Base-by-base conservation (phyloP, 2,113 vertebrate genomes). In the Neofelis nebulosa region DNA sequence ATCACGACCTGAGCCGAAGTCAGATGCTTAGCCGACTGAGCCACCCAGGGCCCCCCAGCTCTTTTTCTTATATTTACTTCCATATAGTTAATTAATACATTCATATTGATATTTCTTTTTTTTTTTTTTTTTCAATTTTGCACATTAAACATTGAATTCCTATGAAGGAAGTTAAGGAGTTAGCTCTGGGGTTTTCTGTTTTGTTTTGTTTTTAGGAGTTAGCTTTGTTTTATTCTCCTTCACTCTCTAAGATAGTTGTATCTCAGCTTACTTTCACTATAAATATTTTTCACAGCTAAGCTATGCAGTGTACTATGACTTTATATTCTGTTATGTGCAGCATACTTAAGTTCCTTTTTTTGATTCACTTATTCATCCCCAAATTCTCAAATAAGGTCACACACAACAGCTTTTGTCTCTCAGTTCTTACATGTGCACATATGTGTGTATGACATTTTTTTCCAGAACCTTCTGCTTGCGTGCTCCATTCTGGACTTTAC, bases 111-210 rank as follows among this genome's bases (percentile, higher is more conserved):
- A 79, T 74, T 85, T 91, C n/a, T 90, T 8, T 38, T 84, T 57
- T 19, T 61, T 38, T 80, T 66, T 38, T 80, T 45, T 45, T 45
- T 45, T 8, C 33, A 36, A 14, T 52, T 96, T 92, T 66, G 52
- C 9, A 11, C 63, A 86, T 50, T 79, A 63, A 96, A 95, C 41
- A 57, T 55, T 91, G 85, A 88, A 41, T 95, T 95, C 61, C 66
- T 93, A 81, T 82, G 61, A 71, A 92, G 33, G 52, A 85, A 69
- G 50, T 52, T 55, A 73, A 81, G 25, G 41, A 27, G 27, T 96
- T 89, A 68, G 18, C 69, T 94, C 21, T 95, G 68, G 52, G 52
- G 16, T 55, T 55, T 55, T 45, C 45, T 45, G 45, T 45, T 45
- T 55, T 16, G 52, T 18, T 55, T 55, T 55, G 52, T 55, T 55